These are phyloP conservation scores for Caenorhabditis remanei DNA, from an alignment of 1,140 invertebrate genomes.

Conservation along the genomic window DNA sequence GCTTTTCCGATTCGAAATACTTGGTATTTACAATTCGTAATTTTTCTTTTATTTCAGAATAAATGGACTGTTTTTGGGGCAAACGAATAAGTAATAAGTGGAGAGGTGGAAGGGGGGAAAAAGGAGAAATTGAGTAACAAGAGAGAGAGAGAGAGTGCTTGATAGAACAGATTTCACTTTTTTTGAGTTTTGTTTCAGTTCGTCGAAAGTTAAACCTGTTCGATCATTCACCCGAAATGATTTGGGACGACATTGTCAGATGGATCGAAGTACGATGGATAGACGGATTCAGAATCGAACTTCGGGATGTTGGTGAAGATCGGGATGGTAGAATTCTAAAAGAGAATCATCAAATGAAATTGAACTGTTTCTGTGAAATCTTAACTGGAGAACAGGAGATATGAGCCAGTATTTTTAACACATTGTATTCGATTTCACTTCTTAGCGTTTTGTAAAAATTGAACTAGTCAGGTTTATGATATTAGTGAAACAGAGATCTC, in stretches of 20 bases:
- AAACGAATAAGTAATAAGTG: not conserved
- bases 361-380: too few species aligned
- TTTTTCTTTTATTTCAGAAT: not conserved
- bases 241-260: conserved; percentile 13
- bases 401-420: too few species aligned
- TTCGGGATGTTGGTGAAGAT: not conserved
- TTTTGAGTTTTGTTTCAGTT: not conserved
- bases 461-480: too few species aligned
- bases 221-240: conserved; percentile 12
- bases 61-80: not conserved
- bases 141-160: too few species aligned
- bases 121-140: not conserved
- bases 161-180: conserved; percentile 18
- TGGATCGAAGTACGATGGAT: not conserved
- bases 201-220: conserved; percentile 7
- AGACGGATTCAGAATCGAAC: not conserved
- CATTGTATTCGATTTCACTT: too few species aligned
- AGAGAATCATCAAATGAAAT: not conserved
- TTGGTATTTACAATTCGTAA: conserved; percentile 14
- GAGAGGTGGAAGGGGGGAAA: not conserved
- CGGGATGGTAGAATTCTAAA: not conserved
- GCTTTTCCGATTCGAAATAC: conserved; percentile 12
- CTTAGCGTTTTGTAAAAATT: too few species aligned
- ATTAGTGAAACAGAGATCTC: too few species aligned
- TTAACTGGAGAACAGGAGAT: too few species aligned